Base-by-base conservation (phyloP, 2,888 invertebrate genomes). In the Ctenicera cuprea region DNA sequence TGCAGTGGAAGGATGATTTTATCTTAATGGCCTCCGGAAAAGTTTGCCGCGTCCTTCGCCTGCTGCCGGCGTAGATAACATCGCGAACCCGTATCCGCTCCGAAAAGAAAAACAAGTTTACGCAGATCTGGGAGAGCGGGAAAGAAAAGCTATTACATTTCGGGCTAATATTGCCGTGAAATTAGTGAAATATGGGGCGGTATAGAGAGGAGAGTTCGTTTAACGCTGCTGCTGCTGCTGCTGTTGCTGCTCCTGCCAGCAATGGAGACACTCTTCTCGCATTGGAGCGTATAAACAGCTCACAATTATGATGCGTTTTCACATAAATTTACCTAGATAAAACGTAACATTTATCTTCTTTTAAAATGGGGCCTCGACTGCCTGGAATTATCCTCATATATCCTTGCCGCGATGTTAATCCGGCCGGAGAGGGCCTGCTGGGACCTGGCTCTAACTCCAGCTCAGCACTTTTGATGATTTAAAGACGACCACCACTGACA, bases 281-380 rank as follows among this genome's bases (percentile, higher is more conserved):
- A 83, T 77, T 80, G 80, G 77, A 83, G 82, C 85, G 83, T 82
- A 85, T 85, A 85, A 85, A 84, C 85, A 85, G 83, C 82, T 83
- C 83, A 84, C 85, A 85, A 86, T 85, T 85, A 85, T 85, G 84
- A 83, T 81, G 80, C 84, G 81, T 81, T 83, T 84, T 82, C 85
- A 82, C 86, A 86, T 86, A 86, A 86, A 86, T 86, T 85, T 82
- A 82, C 83, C 82, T 82, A 86, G 85, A 86, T 86, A 86, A 86
- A 86, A 85, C 83, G 84, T 81, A 81, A 85, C 86, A 86, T 86
- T 86, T 85, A 86, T 86, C 86, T 86, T 86, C 86, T 86, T 86
- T 86, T 85, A 84, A 85, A 85, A 81, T 80, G 80, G 83, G 81
- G 79, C 79, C 82, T 67, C 71, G 67, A 74, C 74, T 71, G 75